Base-by-base conservation (phyloP, 2,113 vertebrate genomes). In the Willisornis vidua region DNA sequence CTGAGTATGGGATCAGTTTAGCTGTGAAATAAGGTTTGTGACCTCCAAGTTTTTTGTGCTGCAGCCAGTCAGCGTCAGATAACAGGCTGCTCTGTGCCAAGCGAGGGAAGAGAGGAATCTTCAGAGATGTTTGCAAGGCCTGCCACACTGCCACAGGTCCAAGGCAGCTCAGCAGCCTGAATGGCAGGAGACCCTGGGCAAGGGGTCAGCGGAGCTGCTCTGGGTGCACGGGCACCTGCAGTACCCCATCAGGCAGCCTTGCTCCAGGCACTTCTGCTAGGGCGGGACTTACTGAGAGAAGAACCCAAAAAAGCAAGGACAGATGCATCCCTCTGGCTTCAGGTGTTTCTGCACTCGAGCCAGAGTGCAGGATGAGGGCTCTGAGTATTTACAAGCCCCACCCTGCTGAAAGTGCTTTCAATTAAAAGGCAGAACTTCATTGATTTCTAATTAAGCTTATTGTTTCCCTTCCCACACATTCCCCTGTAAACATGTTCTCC, bases 371-470 rank as follows among this genome's bases (percentile, higher is more conserved):
- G 39, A 76, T 90, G n/a, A 93, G 76, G n/a, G 26, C 85, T 72
- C 92, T 78, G n/a, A 51, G 46, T 57, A 82, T 57, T 77, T 78
- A 63, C 35, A 86, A 93, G 65, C 77, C 62, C 59, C 86, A 74
- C 88, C 78, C 62, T 45, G 46, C 61, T 51, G 82, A 77, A 88
- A 95, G 59, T 61, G 43, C 31, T 75, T 90, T 96, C 89, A 95
- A 90, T 97, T 96, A 97, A 87, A 96, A 96, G 41, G 83, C 88
- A 74, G 73, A 96, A 97, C 67, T 86, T 90, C 93, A 97, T 92
- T 96, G 96, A 96, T 96, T 97, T 93, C 86, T 96, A 97, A 97
- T 97, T 97, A 96, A 93, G 74, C 68, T 70, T 74, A 59, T 93
- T 97, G 91, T 96, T 97, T 91, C 41, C 43, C 70, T 93, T 94